Evolutionary conservation across 2,888 invertebrate genomes (phyloP), one percentile per base, ranked within the genome.

Genomic region (Ormyrus pomaceus): DNA sequence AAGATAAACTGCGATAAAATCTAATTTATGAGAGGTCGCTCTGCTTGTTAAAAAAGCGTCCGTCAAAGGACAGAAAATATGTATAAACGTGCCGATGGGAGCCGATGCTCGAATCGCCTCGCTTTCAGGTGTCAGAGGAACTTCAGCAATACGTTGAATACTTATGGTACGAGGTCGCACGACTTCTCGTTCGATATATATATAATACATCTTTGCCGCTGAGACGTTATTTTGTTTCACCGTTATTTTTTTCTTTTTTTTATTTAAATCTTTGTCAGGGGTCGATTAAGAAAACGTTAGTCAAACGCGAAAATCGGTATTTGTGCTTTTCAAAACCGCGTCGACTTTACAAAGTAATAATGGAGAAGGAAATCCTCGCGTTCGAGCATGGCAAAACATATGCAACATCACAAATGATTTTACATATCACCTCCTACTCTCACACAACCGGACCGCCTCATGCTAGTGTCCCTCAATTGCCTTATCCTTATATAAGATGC

Each of bases 141-240:
- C 82, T 82, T 82, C 82, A 80, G 80, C 82, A 79, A 80, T 74
- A 80, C 70, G 58, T 78, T 80, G 76, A 82, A 82, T 82, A 80
- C 78, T 82, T 78, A 79, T 78, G 69, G 46, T 82, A 76, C 73
- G 72, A 79, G 64, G 71, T 80, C 74, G 77, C 77, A 77, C 80
- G 77, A 80, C 82, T 75, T 65, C 77, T 77, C 77, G 79, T 80
- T 80, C 82, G 59, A 74, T 80, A 80, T 76, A 79, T 78, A 71
- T 82, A 82, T 79, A 78, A 73, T 77, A 77, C 79, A 77, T 73
- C 69, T 77, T 71, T 79, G 76, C 77, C 73, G 45, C 59, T 56
- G 48, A 79, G 56, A 74, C 58, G 69, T 80, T 69, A 73, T 69
- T 65, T 73, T 78, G 50, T 69, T 62, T 70, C 45, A 74, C 56